phyloP scores from a whole-genome alignment of 1,140 invertebrate genomes.

The Hormaphis cornu region DNA sequence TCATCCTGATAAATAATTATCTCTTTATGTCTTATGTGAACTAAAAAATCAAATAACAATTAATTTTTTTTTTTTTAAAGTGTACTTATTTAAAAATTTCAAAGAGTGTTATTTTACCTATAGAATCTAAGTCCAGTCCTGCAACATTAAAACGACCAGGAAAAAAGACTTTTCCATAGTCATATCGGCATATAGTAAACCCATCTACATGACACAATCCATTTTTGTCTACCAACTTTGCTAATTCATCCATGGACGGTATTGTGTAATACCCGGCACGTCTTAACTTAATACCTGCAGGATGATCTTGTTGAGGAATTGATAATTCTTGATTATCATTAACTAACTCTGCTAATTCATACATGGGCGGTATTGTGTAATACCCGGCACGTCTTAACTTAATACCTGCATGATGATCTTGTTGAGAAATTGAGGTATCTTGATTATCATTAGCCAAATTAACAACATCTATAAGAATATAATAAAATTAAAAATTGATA shows the following conservation, averaged over 20 bases:
- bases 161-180: conserved; percentile 89
- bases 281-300: conserved; percentile 53
- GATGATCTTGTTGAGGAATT: conserved; percentile 46
- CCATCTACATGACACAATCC: conserved; percentile 77
- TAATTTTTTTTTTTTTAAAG: too few species aligned
- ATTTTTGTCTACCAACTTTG: conserved; percentile 53
- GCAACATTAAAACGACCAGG: conserved; percentile 78
- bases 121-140: conserved; percentile 47
- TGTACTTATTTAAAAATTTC: too few species aligned
- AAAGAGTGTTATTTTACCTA: background rate
- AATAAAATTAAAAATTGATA: too few species aligned
- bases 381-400: conserved; percentile 64
- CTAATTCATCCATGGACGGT: conserved; percentile 67
- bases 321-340: conserved; percentile 17
- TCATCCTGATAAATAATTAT: conserved; percentile 54
- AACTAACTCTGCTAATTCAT: conserved; percentile 58
- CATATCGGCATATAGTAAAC: conserved; percentile 78
- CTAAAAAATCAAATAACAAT: conserved; percentile 41
- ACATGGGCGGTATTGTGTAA: conserved; percentile 72
- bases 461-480: background rate
- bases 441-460: background rate
- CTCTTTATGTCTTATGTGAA: conserved; percentile 66
- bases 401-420: conserved; percentile 53
- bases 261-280: conserved; percentile 78
- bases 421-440: conserved; percentile 39